Percentiles rank a stretch among this genome's conserved stretches.
phyloP scores from a whole-genome alignment of 2,797 vertebrate species.

The Siniperca scherzeri region DNA sequence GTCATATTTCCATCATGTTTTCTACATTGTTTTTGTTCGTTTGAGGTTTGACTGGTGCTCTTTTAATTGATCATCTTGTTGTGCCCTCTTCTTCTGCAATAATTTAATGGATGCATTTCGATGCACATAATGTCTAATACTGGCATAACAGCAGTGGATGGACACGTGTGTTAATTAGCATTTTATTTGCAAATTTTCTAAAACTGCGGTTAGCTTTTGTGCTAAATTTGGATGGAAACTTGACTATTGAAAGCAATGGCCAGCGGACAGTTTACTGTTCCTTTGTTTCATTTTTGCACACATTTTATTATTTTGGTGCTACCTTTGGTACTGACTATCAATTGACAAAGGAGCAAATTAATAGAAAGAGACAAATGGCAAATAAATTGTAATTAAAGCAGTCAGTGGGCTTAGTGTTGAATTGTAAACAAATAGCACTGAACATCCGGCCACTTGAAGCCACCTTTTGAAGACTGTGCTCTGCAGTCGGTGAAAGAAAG shows the following conservation, averaged over 20 bases:
- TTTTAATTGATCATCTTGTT: background rate
- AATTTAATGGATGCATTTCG: background rate
- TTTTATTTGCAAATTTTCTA: background rate
- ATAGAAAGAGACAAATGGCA: background rate
- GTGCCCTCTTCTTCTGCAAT: background rate
- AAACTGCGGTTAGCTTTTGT: background rate
- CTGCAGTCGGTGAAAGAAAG: slow-evolving; percentile 7
- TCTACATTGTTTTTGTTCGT: background rate
- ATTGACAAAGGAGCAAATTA: background rate
- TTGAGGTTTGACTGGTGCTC: too few relatives aligned
- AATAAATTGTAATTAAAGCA: slow-evolving; percentile 6
- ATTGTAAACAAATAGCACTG: background rate
- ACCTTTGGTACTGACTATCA: background rate
- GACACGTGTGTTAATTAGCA: too few relatives aligned
- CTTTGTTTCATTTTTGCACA: background rate
- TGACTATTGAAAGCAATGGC: background rate
- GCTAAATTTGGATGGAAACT: background rate
- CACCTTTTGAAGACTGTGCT: background rate
- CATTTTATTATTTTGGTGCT: background rate
- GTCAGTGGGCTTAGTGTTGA: background rate
- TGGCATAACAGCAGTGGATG: background rate
- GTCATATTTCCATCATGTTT: background rate
- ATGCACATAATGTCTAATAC: background rate
- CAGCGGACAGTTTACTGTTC: background rate
- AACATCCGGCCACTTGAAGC: background rate